These are phyloP conservation scores for Bombus consobrinus DNA, from an alignment of 1,140 invertebrate species.

Conservation along the genomic window DNA sequence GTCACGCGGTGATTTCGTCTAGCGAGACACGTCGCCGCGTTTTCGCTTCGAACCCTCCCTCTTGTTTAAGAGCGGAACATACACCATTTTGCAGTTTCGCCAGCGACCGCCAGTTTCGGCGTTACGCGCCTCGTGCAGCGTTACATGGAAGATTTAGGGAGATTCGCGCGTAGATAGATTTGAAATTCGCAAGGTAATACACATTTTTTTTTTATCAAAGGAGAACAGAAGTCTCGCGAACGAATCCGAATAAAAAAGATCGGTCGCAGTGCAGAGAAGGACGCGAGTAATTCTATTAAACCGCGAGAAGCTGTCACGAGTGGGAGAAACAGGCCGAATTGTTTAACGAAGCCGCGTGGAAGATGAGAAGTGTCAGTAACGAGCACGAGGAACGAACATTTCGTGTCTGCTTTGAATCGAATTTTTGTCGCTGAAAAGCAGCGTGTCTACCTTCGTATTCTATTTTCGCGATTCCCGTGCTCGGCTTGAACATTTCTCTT, in stretches of 20 bases:
- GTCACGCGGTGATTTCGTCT: slow-evolving; percentile 17
- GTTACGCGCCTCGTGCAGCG: not conserved
- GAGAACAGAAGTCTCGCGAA: not conserved
- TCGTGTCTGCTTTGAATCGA: not conserved
- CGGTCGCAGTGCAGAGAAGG: too few species aligned
- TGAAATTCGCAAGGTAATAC: not conserved
- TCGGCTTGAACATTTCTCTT: not conserved
- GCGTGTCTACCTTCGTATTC: not conserved
- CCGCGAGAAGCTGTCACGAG: too few species aligned
- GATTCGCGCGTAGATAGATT: not conserved
- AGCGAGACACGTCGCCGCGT: not conserved
- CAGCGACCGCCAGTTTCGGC: not conserved
- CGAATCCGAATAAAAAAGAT: not conserved
- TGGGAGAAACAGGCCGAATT: not conserved
- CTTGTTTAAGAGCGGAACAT: not conserved
- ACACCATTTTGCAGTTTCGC: not conserved
- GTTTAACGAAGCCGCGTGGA: not conserved
- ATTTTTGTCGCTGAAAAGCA: slow-evolving; percentile 11
- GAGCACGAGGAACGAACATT: not conserved
- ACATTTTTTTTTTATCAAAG: too few species aligned
- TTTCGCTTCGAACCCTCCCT: not conserved
- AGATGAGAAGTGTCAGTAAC: not conserved
- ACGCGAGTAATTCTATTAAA: too few species aligned
- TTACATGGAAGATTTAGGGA: not conserved
- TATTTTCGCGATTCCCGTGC: not conserved